A percentile compares a stretch with the other conserved stretches of the same genome.
Evolutionary conservation across 2,888 invertebrate species (phyloP).

Genomic region (Folsomia manolachei): DNA sequence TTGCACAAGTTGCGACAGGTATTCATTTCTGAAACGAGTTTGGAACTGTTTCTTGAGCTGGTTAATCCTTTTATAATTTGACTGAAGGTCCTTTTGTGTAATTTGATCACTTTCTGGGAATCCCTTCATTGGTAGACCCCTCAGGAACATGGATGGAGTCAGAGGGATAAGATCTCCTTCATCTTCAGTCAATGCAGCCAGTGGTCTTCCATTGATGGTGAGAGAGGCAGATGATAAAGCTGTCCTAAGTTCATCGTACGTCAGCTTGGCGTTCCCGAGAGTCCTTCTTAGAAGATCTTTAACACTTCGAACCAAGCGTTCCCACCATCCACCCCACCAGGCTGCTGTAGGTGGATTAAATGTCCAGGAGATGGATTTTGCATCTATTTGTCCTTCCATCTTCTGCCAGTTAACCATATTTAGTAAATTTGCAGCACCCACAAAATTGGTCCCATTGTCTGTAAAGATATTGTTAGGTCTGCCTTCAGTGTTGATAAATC

Average conservation of each 20-base stretch:
- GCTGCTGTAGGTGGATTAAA: background rate
- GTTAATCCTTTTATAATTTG: background rate
- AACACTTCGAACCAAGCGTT: background rate
- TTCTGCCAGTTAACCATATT: constrained; percentile 58
- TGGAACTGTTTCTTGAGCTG: background rate
- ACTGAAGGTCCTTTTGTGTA: background rate
- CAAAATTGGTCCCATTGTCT: constrained; percentile 54
- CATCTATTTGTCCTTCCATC: background rate
- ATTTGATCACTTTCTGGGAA: background rate
- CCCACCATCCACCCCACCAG: constrained; percentile 9
- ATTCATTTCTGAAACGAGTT: constrained; percentile 8
- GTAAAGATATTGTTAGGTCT: constrained; percentile 38
- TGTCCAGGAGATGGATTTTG: background rate
- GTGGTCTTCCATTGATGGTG: constrained; percentile 50
- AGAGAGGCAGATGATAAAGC: constrained; percentile 37
- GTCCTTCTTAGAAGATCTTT: constrained; percentile 18
- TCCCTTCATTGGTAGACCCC: background rate
- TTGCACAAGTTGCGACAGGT: constrained; percentile 5
- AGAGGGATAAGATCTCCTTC: background rate
- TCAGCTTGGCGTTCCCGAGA: constrained; percentile 39
- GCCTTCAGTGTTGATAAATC: background rate
- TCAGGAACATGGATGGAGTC: constrained; percentile 5
- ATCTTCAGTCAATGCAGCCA: constrained; percentile 42
- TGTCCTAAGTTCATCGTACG: constrained; percentile 40
- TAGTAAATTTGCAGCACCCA: constrained; percentile 54